Percentiles rank a stretch among this genome's conserved stretches.
Evolutionary conservation across 1,140 invertebrate genomes (phyloP).

Genomic region (Aricia agestis): DNA sequence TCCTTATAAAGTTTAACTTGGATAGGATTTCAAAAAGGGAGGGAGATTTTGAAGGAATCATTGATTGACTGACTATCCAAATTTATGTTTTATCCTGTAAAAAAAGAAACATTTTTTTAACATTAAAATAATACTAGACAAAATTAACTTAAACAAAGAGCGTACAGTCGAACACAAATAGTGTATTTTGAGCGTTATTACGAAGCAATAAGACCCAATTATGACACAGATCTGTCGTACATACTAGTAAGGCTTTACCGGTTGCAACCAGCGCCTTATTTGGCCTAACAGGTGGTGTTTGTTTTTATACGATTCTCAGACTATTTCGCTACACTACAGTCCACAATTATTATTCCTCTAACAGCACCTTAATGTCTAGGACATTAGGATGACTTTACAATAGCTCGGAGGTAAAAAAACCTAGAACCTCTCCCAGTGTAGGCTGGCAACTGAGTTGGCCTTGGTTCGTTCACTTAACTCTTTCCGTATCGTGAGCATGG

Average conservation of each 20-base stretch:
- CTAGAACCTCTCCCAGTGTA: not conserved
- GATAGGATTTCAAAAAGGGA: no score
- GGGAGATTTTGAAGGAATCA: no score
- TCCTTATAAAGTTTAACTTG: no score
- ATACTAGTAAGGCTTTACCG: not conserved
- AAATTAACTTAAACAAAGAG: no score
- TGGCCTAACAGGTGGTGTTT: not conserved
- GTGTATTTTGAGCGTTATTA: not conserved
- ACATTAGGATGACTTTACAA: no score
- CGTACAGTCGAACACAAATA: no score
- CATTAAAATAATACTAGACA: no score
- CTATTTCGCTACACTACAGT: not conserved
- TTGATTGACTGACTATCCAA: no score
- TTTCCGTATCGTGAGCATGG: conserved; percentile 61
- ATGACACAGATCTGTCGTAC: no score
- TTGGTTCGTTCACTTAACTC: conserved; percentile 41
- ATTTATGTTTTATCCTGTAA: no score
- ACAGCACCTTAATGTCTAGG: not conserved
- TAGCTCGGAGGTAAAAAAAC: not conserved
- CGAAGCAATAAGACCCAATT: not conserved
- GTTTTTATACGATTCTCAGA: not conserved
- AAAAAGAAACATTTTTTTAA: no score
- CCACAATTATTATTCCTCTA: not conserved
- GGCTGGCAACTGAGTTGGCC: conserved; percentile 7
- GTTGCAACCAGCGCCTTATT: not conserved